Conservation (phyloP, 1,140 invertebrate species). For the Lepidotrigona ventralis region DNA sequence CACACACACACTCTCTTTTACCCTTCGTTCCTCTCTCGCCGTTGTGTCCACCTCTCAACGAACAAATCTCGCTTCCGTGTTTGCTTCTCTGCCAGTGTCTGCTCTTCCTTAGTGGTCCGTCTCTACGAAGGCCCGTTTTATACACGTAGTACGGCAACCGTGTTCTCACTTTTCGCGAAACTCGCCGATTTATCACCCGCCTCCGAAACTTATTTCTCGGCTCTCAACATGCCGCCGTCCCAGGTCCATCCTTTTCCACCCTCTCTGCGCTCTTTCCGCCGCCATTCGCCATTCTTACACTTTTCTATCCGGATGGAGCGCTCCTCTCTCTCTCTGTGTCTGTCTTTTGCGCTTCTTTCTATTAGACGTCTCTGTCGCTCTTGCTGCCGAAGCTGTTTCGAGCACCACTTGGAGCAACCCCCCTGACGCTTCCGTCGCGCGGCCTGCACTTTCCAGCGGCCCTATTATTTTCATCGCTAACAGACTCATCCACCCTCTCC, state of each 20-base stretch:
- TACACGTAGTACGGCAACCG: constrained; percentile 11
- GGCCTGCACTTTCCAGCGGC: constrained; percentile 31
- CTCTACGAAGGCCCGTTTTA: constrained; percentile 11
- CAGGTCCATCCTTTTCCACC: constrained; percentile 5
- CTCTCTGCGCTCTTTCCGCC: constrained; percentile 29
- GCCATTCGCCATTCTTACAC: constrained; percentile 35
- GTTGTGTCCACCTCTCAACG: constrained; percentile 1
- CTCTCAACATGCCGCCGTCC: constrained; percentile 31
- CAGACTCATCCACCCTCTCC: constrained; percentile 47
- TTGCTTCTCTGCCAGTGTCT: not conserved
- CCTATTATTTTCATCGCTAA: constrained; percentile 57
- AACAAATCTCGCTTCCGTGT: not conserved
- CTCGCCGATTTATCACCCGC: constrained; percentile 62
- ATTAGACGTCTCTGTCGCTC: not conserved
- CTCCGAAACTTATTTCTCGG: constrained; percentile 58
- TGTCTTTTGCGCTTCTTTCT: not conserved
- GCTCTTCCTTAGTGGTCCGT: not conserved
- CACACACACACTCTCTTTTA: too few relatives aligned
- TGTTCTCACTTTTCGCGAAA: constrained; percentile 50
- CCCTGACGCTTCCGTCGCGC: constrained; percentile 32
- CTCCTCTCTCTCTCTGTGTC: not conserved
- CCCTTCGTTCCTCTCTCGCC: not conserved
- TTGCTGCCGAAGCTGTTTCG: constrained; percentile 12
- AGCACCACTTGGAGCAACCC: constrained; percentile 31
- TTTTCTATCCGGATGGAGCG: constrained; percentile 5